Base-by-base conservation (phyloP, 1,140 invertebrate species). In the Listronotus oregonensis region DNA sequence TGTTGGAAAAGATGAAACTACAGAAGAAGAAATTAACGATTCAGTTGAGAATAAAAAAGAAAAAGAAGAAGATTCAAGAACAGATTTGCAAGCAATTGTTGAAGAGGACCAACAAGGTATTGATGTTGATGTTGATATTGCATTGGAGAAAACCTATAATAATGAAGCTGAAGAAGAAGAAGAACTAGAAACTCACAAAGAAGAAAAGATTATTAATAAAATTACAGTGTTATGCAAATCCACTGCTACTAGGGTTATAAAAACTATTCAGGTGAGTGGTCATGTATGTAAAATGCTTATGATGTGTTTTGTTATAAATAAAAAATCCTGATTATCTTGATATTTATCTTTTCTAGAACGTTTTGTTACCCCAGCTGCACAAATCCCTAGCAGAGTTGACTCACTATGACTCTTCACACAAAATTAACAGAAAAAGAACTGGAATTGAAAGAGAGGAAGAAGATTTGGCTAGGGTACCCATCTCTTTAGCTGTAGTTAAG, bases 401-500 rank as follows among this genome's bases (percentile, higher is more conserved):
- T 0, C 87, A 87, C 55, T 87, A 89, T 64, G 94, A 92, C 67
- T 82, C 78, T 21, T 89, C 88, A 44, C 94, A 96, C 77, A 96
- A 96, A 76, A 74, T 92, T 0, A 92, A 93, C 74, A 85, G 88
- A 31, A 89, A 88, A 47, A 83, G 82, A 3, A 81, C 82, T 0
- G 83, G 85, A 21, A 64, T 80, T 8, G 86, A 87, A 31, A 82
- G 84, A n/a, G 90, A 92, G 70, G 94, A 97, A 72, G 91, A 96
- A 68, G 95, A 98, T 75, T 89, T 98, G 68, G 80, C 94, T 59
- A 83, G 93, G 59, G 90, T 98, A 10, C 96, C 97, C 0, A 89
- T 99, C 68, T 94, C 95, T 0, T 79, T 98, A 40, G 95, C 96
- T 0, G 84, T 97, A 68, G 92, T 98, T 0, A 97, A 97, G 76